These are phyloP conservation scores for Sorex araneus DNA, from an alignment of 2,113 vertebrate genomes.

Conservation along the genomic window DNA sequence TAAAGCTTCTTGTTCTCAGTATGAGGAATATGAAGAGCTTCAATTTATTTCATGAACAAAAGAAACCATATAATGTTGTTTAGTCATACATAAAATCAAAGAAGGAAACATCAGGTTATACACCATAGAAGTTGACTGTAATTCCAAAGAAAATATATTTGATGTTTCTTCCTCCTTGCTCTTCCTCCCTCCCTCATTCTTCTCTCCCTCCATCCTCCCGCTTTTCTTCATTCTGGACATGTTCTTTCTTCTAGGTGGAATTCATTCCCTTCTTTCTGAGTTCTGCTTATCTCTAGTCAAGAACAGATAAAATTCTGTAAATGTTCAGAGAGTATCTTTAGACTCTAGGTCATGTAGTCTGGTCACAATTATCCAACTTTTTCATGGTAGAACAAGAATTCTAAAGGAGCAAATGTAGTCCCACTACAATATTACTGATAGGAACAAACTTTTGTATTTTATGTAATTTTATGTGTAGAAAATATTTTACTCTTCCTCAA, in stretches of 20 bases:
- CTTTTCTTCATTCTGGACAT: background rate
- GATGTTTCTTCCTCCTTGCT: background rate
- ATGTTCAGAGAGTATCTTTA: background rate
- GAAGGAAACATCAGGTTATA: background rate
- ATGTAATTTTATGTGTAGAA: background rate
- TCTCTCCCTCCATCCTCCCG: too few species aligned
- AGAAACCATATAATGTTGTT: background rate
- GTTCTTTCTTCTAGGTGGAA: background rate
- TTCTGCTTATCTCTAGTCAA: background rate
- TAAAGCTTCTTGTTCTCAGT: background rate
- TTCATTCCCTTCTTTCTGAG: background rate
- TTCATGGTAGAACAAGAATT: background rate
- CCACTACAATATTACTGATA: background rate
- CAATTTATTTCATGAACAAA: constrained; percentile 46
- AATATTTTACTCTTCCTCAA: background rate
- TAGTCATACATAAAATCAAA: constrained; percentile 39
- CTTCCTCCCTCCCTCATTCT: background rate
- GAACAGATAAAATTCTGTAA: background rate
- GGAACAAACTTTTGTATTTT: background rate
- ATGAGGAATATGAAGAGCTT: background rate
- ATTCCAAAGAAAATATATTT: background rate
- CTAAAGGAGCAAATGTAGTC: background rate
- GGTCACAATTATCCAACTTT: background rate
- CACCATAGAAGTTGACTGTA: background rate
- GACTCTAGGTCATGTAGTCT: background rate